Evolutionary conservation across 2,797 vertebrate genomes (phyloP), one percentile per base, ranked within the genome.

Genomic region (Psittacula derbiana): DNA sequence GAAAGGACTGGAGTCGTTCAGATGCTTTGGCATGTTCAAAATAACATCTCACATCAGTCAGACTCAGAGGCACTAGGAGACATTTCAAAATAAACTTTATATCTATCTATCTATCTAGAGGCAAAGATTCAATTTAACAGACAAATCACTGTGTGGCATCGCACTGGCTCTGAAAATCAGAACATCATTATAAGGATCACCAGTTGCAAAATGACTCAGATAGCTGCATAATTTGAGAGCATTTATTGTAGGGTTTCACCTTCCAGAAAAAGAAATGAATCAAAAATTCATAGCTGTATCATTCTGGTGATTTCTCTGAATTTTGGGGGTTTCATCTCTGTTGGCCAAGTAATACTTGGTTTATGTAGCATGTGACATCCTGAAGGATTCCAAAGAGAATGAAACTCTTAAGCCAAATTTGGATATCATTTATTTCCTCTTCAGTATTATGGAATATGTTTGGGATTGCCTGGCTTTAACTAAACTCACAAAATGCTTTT

Each of bases 31-130:
- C 97, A 97, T 98, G 97, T 98, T 98, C 98, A 97, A 97, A 98
- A 98, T 98, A 98, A 98, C 97, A 98, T 98, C 98, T 97, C 97
- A 97, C 98, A 98, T 98, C 98, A 97, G 97, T 98, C 98, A 98
- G 97, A 91, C 96, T 98, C 96, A 79, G 95, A 97, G 84, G 93
- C 96, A 84, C 97, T 93, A 57, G 93, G 78, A 97, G 97, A 97
- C 96, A 67, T 97, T 97, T 97, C 93, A 96, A 96, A 98, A 97
- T 97, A 95, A 97, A 97, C 96, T 96, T 96, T 95, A 25, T 86
- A 96, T 96, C 96, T 94, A 95, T 97, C 97, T 92, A 82, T 92
- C 96, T 95, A 95, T 97, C 96, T 95, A n/a, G 92, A 96, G 95
- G 96, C 95, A 96, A 95, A 93, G 93, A 97, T 90, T 95, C 95